These are phyloP conservation scores for Erannis defoliaria DNA, from an alignment of 2,888 invertebrate genomes.

Conservation along the genomic window DNA sequence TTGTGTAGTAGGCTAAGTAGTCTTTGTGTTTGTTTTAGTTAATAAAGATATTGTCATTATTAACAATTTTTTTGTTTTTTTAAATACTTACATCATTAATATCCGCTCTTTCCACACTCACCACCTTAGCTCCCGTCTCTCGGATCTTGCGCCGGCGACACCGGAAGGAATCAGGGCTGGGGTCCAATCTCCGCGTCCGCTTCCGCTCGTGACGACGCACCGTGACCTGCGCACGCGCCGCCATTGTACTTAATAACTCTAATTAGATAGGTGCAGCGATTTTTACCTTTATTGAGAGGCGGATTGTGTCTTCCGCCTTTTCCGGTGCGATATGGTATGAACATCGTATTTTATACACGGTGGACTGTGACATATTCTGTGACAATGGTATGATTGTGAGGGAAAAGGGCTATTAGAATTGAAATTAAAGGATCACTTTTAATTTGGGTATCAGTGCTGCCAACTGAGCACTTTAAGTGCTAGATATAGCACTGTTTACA, in stretches of 20 bases:
- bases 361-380: too few relatives aligned
- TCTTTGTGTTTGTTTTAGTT: too few relatives aligned
- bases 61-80: too few relatives aligned
- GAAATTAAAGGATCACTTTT: too few relatives aligned
- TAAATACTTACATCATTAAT: neutral
- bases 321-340: conserved; percentile 41
- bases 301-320: conserved; percentile 31
- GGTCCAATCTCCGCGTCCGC: conserved; percentile 81
- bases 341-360: too few relatives aligned
- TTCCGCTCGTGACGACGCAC: conserved; percentile 72
- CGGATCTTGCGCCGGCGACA: conserved; percentile 57
- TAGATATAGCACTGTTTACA: too few relatives aligned
- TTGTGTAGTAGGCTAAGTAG: too few relatives aligned
- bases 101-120: conserved; percentile 4
- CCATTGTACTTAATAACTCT: conserved; percentile 49
- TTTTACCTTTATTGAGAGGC: conserved; percentile 29
- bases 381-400: too few relatives aligned
- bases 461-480: too few relatives aligned
- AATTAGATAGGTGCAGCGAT: conserved; percentile 48
- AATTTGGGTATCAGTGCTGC: too few relatives aligned
- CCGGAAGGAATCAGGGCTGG: conserved; percentile 85
- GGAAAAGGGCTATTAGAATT: too few relatives aligned
- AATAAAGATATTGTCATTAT: too few relatives aligned
- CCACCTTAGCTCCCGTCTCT: conserved; percentile 38
- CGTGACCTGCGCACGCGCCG: conserved; percentile 76